These are phyloP conservation scores for Silurus lanzhouensis DNA, from an alignment of 2,797 vertebrate genomes.

Conservation along the genomic window DNA sequence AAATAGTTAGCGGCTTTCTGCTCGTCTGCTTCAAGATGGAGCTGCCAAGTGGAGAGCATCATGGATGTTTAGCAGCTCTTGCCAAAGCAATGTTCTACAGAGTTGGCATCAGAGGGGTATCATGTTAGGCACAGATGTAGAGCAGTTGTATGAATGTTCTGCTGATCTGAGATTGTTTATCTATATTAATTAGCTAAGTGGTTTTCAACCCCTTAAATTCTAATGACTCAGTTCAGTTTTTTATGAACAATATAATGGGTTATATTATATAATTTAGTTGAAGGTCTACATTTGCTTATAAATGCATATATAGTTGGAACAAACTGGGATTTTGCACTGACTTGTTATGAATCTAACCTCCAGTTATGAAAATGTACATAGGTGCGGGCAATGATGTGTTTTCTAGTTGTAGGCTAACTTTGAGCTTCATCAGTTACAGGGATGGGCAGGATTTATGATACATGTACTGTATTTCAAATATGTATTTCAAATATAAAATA, in stretches of 20 bases:
- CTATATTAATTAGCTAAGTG: not conserved
- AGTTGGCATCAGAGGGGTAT: not conserved
- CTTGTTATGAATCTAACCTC: not conserved
- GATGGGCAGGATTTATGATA: no score
- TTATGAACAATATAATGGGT: not conserved
- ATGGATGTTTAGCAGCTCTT: not conserved
- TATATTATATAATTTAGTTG: not conserved
- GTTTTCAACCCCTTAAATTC: not conserved
- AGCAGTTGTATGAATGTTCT: not conserved
- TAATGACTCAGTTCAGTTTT: not conserved
- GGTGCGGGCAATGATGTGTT: not conserved
- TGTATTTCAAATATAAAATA: no score
- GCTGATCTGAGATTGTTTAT: conserved; percentile 1
- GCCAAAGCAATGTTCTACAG: not conserved
- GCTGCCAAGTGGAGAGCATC: not conserved
- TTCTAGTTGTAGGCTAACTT: conserved; percentile 1
- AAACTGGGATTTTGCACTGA: not conserved
- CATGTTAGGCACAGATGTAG: not conserved
- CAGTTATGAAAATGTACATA: not conserved
- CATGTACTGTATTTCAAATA: not conserved
- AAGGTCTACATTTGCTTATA: no score
- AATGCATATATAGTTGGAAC: not conserved
- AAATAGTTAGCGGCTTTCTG: conserved; percentile 44
- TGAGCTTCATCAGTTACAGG: not conserved
- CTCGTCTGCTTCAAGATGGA: conserved; percentile 26